Base-by-base conservation (phyloP, 2,797 vertebrate genomes). In the Pogoniulus pusillus region DNA sequence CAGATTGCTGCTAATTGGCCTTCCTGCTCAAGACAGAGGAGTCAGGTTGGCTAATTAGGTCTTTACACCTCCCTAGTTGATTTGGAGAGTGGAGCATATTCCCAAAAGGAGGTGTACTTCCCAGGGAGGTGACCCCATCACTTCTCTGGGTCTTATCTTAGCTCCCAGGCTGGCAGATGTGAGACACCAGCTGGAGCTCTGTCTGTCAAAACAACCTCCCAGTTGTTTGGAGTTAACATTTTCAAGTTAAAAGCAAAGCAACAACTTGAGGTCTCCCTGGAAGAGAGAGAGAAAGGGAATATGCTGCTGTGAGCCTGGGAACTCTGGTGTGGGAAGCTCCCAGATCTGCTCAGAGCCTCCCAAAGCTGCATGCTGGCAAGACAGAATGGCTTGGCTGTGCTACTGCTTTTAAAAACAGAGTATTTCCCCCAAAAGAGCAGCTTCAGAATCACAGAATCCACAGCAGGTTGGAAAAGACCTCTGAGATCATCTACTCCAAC, bases 1-100 rank as follows among this genome's bases (percentile, higher is more conserved):
- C 26, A 62, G 66, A 69, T 24, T 55, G 51, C 62, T 22, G 27
- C 72, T 94, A 88, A 87, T 84, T 76, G 73, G 35, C 5, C 74
- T 80, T 4, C 39, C 18, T 71, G 34, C 65, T 12, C 9, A 57
- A 47, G n/a, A 79, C 53, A 1, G 34, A 7, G 72, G 54, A 64
- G 75, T 64, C 80, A 12, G 74, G 23, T n/a, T 7, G 23, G n/a
- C 45, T 93, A 88, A 91, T 95, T 86, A 92, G 37, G 5, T 58
- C 45, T 53, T 86, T 77, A 30, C 55, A 39, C 43, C 72, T 34
- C 68, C 54, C 7, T 10, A 1, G 34, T 27, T 77, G 32, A 73
- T 88, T 71, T 23, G 71, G 49, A 53, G 45, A 57, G 82, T 1
- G 45, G 27, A 32, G 55, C 16, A 7, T 59, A 23, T 64, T 51